Base-by-base conservation (phyloP, 2,797 vertebrate species). In the Gallinago nigripennis region DNA sequence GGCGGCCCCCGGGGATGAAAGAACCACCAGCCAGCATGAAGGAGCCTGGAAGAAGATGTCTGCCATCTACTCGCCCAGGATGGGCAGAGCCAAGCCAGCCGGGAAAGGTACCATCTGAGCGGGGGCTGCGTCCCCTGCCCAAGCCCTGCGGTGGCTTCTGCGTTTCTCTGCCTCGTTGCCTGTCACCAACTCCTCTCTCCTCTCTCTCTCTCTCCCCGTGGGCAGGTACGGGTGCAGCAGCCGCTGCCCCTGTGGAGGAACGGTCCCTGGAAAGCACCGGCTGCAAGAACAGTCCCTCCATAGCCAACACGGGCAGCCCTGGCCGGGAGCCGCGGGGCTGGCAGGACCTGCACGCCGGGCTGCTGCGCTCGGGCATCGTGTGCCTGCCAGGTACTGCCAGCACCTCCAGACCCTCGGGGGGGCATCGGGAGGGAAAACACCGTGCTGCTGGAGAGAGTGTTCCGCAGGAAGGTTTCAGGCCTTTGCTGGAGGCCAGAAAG, bases 371-470 rank as follows among this genome's bases (percentile, higher is more conserved):
- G 1, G 98, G 98, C 97, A 95, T 99, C 24, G 96, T 98, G 37
- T 98, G 98, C 94, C 98, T 99, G 78, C 99, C 99, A 98, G 99
- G 99, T 99, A 97, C 85, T 9, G 1, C 37, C 45, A 3, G 63
- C 65, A 17, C 45, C 0, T 0, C 0, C 1, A 33, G 61, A 39
- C 31, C 4, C 63, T 10, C 3, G 1, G 0, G 19, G 21, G 9
- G 20, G 12, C 11, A 33, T 16, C 0, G 0, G 71, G 85, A 64
- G 64, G 86, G 61, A 73, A 25, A n/a, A n/a, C 7, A 1, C 35
- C 0, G 0, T 16, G 54, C 70, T 72, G 78, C 66, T 45, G 33
- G 46, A 56, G 45, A 27, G 45, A 24, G 28, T 7, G 23, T 75
- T 53, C 70, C 66, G 21, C 24, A 92, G 54, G 57, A 56, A 33